These are phyloP conservation scores for cat (Felis catus) DNA, from an alignment of 2,113 vertebrate genomes.

Conservation along the genomic window DNA sequence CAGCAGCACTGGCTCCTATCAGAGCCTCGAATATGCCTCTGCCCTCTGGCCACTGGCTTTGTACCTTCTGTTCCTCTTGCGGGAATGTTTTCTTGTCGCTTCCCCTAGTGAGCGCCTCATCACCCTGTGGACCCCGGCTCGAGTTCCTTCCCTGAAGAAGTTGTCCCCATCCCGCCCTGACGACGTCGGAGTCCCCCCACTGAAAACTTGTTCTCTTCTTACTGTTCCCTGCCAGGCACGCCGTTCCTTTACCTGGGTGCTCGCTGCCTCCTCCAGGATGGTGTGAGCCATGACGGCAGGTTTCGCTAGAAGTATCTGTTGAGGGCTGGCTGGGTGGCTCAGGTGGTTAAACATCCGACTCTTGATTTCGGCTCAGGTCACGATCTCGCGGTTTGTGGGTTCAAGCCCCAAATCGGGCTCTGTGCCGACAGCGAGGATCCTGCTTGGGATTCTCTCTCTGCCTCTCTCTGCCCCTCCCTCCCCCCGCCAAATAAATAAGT, in stretches of 20 bases:
- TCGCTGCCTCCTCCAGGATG: neutral
- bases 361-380: too few relatives aligned
- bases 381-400: too few relatives aligned
- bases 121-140: neutral
- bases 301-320: neutral
- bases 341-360: too few relatives aligned
- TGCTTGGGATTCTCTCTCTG: too few relatives aligned
- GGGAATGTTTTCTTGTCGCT: neutral
- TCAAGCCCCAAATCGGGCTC: too few relatives aligned
- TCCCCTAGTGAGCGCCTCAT: neutral
- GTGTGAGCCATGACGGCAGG: neutral
- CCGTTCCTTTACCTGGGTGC: neutral
- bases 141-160: neutral
- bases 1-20: neutral
- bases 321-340: too few relatives aligned
- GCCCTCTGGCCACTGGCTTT: neutral
- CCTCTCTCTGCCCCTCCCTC: too few relatives aligned
- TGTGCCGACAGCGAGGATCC: too few relatives aligned
- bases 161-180: neutral
- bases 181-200: neutral
- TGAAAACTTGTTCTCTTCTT: neutral
- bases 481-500: too few relatives aligned
- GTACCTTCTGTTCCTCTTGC: neutral
- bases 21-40: accelerated
- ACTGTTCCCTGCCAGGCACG: neutral